Conservation (phyloP, 2,888 invertebrate genomes). For the Catocala fraxini region DNA sequence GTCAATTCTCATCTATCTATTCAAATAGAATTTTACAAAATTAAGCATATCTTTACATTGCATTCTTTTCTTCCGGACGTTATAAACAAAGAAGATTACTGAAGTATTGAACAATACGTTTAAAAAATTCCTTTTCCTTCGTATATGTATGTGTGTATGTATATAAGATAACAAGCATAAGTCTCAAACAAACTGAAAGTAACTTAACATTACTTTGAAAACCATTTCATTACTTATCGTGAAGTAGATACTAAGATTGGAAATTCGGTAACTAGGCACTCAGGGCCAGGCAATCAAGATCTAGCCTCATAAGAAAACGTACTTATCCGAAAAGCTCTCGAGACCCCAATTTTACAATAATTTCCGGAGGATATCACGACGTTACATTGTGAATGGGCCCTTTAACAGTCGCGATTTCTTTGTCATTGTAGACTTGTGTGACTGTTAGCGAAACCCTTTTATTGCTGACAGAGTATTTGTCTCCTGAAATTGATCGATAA, state of each 20-base stretch:
- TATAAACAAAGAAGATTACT: no score
- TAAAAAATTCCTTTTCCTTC: no score
- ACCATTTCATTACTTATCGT: constrained; percentile 14
- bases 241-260: constrained; percentile 28
- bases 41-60: no score
- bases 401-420: neutral
- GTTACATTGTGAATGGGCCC: neutral
- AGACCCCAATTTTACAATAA: constrained; percentile 28
- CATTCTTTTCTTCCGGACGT: no score
- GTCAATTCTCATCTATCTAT: no score
- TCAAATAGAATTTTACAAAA: no score
- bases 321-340: constrained; percentile 21
- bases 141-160: no score
- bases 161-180: no score
- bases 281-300: constrained; percentile 27
- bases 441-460: neutral
- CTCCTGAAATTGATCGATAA: neutral
- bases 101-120: no score
- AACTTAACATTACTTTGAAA: neutral
- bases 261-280: constrained; percentile 30
- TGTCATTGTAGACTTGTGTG: neutral
- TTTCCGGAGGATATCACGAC: constrained; percentile 9
- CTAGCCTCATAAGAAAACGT: constrained; percentile 16
- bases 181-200: neutral
- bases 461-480: neutral